Evolutionary conservation across 2,888 invertebrate species (phyloP).

Genomic region (Lepidochrysops patricia): DNA sequence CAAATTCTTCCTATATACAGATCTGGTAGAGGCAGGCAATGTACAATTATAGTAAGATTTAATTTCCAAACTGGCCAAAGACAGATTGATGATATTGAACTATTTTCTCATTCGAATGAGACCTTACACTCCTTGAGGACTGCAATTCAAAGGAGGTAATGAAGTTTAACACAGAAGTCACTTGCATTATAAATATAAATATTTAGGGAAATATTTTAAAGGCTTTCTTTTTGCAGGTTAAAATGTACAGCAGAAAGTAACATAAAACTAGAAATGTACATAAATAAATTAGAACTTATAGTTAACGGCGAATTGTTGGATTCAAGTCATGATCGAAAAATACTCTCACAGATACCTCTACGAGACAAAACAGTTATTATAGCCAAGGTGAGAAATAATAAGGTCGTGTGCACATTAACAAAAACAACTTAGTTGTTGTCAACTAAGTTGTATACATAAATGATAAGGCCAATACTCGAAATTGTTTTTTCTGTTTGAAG

Average conservation of each 20-base stretch:
- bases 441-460: too few relatives aligned
- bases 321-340: conserved; percentile 89
- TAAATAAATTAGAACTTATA: conserved; percentile 93
- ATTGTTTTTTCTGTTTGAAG: too few relatives aligned
- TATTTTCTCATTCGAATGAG: conserved; percentile 95
- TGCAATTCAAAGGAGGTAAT: conserved; percentile 79
- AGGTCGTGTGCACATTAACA: background rate
- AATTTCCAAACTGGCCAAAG: conserved; percentile 89
- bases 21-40: conserved; percentile 92
- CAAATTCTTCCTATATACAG: conserved; percentile 91
- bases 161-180: background rate
- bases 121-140: conserved; percentile 90
- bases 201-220: conserved; percentile 14
- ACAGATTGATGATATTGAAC: conserved; percentile 92
- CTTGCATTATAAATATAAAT: background rate
- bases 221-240: conserved; percentile 47
- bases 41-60: conserved; percentile 86
- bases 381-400: conserved; percentile 47
- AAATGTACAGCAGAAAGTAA: conserved; percentile 68
- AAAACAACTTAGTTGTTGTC: too few relatives aligned
- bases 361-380: conserved; percentile 89
- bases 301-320: conserved; percentile 92
- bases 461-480: too few relatives aligned
- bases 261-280: conserved; percentile 92
- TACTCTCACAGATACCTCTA: conserved; percentile 88